Percentiles rank a stretch among this genome's conserved stretches.
Evolutionary conservation across 2,113 vertebrate species (phyloP).

Genomic region (Microcebus griseorufus): DNA sequence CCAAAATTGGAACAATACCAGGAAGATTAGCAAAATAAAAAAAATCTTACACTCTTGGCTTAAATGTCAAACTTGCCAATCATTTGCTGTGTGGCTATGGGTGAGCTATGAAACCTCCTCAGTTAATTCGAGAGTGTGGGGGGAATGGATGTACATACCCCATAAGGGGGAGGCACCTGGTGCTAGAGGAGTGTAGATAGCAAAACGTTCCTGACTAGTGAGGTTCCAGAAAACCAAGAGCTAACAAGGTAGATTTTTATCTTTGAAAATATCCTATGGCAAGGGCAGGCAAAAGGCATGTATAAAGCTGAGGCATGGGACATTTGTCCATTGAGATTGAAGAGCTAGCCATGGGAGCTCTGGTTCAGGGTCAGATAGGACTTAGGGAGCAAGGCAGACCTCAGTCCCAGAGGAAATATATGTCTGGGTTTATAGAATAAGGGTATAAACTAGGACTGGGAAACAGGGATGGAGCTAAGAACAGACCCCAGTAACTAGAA

Average conservation of each 20-base stretch:
- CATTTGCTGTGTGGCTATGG: background rate
- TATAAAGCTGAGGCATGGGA: background rate
- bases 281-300: background rate
- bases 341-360: background rate
- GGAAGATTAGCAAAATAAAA: background rate
- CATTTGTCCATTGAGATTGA: background rate
- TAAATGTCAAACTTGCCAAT: background rate
- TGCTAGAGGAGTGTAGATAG: background rate
- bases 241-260: conserved; percentile 1
- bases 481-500: background rate
- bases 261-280: background rate
- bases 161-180: background rate
- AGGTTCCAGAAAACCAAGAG: background rate
- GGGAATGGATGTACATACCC: background rate
- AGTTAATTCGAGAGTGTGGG: background rate
- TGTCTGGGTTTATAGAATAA: background rate
- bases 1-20: too few species aligned
- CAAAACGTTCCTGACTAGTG: background rate
- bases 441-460: background rate
- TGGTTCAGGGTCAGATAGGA: background rate
- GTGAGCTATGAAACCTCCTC: background rate
- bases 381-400: background rate
- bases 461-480: background rate
- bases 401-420: background rate
- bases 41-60: background rate